Evolutionary conservation across 2,113 vertebrate genomes (phyloP), one percentile per base, ranked within the genome.

Genomic region (Diphyllodes magnificus): DNA sequence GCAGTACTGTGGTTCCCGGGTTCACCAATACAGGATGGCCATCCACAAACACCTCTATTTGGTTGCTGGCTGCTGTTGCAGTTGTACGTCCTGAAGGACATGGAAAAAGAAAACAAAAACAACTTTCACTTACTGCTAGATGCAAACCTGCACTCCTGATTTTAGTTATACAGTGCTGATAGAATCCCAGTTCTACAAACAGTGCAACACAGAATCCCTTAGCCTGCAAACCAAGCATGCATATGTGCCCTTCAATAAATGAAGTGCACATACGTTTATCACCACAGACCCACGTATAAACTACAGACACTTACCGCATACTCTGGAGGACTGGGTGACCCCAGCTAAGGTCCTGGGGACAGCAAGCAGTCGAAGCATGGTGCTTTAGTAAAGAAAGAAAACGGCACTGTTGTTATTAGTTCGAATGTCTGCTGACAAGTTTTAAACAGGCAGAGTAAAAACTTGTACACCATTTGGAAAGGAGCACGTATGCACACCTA

Each of bases 21-120:
- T 99, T 98, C 84, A 99, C 99, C 98, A 98, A 93, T 2, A 99
- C 89, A 92, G 99, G 97, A 5, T 98, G 97, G 19, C 99, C 99
- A 97, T 99, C 99, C 86, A 99, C 98, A 97, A 99, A 99, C 49
- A 99, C 99, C 93, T 99, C 99, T 94, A 99, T 97, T 65, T 99
- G 95, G 97, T 98, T 99, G 96, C 97, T 98, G 60, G 98, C 97
- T 56, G 98, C 97, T 86, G 98, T 98, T 25, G 98, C 94, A 47
- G 98, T 92, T 82, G 98, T 95, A 63, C 98, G 98, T 68, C 97
- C 99, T 99, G 85, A 85, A 73, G 77, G 23, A 82, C 79, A 33
- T 6, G 15, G 96, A 22, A 39, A 90, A 79, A 88, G 57, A 91
- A 56, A 82, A 31, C 7, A 92, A 27, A 49, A 56, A 15, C 71